Conservation (phyloP, 2,113 vertebrate species). For the Artemisiospiza belli region DNA sequence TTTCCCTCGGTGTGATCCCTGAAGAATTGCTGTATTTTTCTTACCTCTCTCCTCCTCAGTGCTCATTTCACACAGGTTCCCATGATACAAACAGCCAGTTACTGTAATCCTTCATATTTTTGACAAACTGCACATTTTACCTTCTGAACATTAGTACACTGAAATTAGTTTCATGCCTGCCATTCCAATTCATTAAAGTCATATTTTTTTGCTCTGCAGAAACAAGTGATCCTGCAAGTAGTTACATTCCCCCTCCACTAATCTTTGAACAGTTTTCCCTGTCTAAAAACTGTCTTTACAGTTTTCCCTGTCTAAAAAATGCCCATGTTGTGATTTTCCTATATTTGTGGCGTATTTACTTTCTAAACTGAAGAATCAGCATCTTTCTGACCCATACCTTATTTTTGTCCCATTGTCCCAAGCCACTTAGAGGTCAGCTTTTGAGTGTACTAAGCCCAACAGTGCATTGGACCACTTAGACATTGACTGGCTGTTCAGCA, state of each 20-base stretch:
- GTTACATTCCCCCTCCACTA: neutral
- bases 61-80: neutral
- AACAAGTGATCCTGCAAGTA: neutral
- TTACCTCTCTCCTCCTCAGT: neutral
- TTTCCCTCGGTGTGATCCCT: neutral
- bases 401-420: neutral
- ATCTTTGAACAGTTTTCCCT: neutral
- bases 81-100: neutral
- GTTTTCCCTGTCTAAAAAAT: neutral
- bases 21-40: constrained; percentile 14
- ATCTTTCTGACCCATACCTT: neutral
- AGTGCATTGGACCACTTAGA: neutral
- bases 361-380: neutral
- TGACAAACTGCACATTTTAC: neutral
- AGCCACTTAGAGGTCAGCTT: neutral
- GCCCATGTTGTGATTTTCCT: neutral
- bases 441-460: neutral
- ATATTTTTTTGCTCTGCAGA: neutral
- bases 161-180: neutral
- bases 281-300: neutral
- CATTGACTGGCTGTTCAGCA: neutral
- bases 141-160: neutral
- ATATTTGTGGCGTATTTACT: neutral
- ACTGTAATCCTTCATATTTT: neutral
- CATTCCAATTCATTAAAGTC: neutral